phyloP scores from a whole-genome alignment of 2,113 vertebrate genomes.

The Argyrosomus japonicus region DNA sequence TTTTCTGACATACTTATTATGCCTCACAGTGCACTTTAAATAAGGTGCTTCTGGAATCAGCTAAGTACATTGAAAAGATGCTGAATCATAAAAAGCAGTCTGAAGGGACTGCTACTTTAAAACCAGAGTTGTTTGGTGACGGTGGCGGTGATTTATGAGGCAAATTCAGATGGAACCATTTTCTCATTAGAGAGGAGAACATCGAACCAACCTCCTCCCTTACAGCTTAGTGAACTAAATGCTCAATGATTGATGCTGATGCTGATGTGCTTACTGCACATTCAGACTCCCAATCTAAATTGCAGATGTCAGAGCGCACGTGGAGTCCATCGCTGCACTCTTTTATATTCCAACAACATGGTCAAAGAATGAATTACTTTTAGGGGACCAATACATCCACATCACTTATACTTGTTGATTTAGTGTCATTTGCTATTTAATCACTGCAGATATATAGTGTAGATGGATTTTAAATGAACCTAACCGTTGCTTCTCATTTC shows the following conservation, averaged over 20 bases:
- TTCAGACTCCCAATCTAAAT: slow-evolving; percentile 64
- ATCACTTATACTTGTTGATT: slow-evolving; percentile 63
- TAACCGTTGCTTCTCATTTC: slow-evolving; percentile 15
- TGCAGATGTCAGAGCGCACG: slow-evolving; percentile 61
- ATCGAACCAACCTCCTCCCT: slow-evolving; percentile 66
- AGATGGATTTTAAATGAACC: slow-evolving; percentile 48
- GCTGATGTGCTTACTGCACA: slow-evolving; percentile 64
- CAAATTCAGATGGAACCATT: slow-evolving; percentile 75
- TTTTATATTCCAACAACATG: slow-evolving; percentile 51
- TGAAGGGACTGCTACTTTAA: slow-evolving; percentile 44
- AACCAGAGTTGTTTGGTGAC: slow-evolving; percentile 56
- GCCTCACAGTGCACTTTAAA: slow-evolving; percentile 26
- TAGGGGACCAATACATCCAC: slow-evolving; percentile 22
- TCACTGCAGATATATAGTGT: slow-evolving; percentile 37
- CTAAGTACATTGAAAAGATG: slow-evolving; percentile 53
- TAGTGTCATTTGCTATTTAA: slow-evolving; percentile 55
- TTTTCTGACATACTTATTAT: slow-evolving; percentile 31
- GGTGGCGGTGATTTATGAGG: slow-evolving; percentile 74
- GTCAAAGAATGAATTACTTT: slow-evolving; percentile 51
- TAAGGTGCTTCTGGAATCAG: slow-evolving; percentile 25
- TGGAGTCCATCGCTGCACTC: slow-evolving; percentile 24
- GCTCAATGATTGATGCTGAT: slow-evolving; percentile 75
- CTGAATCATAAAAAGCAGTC: slow-evolving; percentile 56
- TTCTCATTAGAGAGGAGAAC: slow-evolving; percentile 78
- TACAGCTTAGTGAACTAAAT: slow-evolving; percentile 69